Evolutionary conservation across 2,113 vertebrate genomes (phyloP), one percentile per base, ranked within the genome.

Genomic region (Vidua chalybeata): DNA sequence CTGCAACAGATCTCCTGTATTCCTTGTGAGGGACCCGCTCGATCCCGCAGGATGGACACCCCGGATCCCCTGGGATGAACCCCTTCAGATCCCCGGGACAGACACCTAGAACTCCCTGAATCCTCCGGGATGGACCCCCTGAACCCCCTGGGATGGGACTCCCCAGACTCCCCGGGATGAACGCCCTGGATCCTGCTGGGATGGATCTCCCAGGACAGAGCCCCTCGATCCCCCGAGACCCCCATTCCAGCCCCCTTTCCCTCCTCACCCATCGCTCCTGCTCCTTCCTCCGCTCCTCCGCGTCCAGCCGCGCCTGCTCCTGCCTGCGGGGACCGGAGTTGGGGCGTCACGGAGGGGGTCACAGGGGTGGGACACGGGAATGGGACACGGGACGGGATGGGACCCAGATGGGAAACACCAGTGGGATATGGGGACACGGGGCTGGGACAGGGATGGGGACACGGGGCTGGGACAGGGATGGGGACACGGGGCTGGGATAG

Each of bases 281-380:
- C 88, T 91, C 94, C 69, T 85, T 93, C 91, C 79, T 84, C 23
- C 91, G 52, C 87, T 93, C 94, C 64, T 95, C 94, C 1, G 91
- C 94, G 18, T 95, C 94, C 75, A 91, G 43, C n/a, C 84, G 88
- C 1, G 94, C 94, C 84, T 93, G 94, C 80, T 93, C 94, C 90
- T 90, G 81, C 87, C 85, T 90, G 86, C 3, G 18, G 59, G 31
- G 43, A 19, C 41, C 11, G 41, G 41, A 41, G 41, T 41, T 13
- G 18, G 30, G 41, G 23, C 9, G 11, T 86, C 37, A 68, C 31
- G 37, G 33, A 8, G 6, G n/a, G n/a, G 28, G 41, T 41, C 13
- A 41, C 41, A 41, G 41, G 41, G 41, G 41, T 41, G 41, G 41
- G 22, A 23, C 35, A 37, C 7, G 23, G n/a, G 24, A 6, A 7